A percentile compares a stretch with the other conserved stretches of the same genome.
These are phyloP conservation scores for Caenorhabditis imperialis DNA, from an alignment of 2,888 invertebrate species.

Conservation along the genomic window DNA sequence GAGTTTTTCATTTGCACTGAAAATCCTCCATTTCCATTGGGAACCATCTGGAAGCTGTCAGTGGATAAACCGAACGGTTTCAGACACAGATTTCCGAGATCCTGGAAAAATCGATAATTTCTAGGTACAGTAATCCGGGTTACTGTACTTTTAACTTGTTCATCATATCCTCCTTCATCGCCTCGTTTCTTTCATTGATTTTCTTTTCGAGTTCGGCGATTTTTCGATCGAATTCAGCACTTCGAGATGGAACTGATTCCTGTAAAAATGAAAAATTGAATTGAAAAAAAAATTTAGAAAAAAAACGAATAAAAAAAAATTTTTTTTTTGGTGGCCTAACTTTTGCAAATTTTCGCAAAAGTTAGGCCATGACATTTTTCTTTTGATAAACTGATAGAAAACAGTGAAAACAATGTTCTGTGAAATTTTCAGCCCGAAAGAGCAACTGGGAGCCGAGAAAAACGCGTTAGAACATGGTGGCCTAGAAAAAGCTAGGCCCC, in stretches of 20 bases:
- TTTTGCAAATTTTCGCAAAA: not conserved
- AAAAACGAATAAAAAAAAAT: too few species aligned
- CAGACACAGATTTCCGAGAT: conserved; percentile 57
- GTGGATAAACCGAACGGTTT: conserved; percentile 74
- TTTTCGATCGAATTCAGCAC: conserved; percentile 34
- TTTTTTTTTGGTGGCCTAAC: too few species aligned
- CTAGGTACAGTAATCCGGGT: not conserved
- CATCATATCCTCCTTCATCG: conserved; percentile 71
- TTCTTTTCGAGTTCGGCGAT: conserved; percentile 48
- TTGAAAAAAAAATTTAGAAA: not conserved
- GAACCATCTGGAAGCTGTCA: conserved; percentile 71
- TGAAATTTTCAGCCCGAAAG: too few species aligned
- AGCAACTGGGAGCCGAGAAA: too few species aligned
- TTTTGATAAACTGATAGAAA: too few species aligned
- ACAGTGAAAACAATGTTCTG: too few species aligned
- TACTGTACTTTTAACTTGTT: conserved; percentile 65
- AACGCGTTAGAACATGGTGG: too few species aligned
- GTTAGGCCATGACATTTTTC: too few species aligned
- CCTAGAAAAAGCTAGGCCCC: too few species aligned
- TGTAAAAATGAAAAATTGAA: conserved; percentile 3
- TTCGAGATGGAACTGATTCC: conserved; percentile 20
- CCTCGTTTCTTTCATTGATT: conserved; percentile 61
- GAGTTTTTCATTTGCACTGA: conserved; percentile 70
- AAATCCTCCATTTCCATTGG: conserved; percentile 72
- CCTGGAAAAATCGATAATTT: conserved; percentile 30